Evolutionary conservation across 2,888 invertebrate genomes (phyloP).

Genomic region (Fragum sueziense): DNA sequence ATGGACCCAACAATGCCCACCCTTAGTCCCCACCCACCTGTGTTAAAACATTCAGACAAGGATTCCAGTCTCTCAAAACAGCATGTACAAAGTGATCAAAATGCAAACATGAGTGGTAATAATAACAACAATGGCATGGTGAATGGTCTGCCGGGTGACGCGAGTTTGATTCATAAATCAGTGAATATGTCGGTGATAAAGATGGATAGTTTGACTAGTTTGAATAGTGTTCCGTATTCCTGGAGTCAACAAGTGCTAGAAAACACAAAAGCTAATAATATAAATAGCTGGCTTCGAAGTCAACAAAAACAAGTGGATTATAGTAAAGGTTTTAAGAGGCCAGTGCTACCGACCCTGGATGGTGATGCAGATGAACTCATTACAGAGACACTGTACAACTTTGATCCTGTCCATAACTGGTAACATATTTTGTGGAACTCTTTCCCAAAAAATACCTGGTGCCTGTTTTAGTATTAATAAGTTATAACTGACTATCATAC

Average conservation of each 20-base stretch:
- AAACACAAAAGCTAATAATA: slow-evolving; percentile 68
- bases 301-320: slow-evolving; percentile 71
- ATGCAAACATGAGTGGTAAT: slow-evolving; percentile 33
- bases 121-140: slow-evolving; percentile 41
- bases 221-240: slow-evolving; percentile 40
- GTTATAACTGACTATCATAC: no score
- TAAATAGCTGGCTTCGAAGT: slow-evolving; percentile 74
- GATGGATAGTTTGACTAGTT: slow-evolving; percentile 42
- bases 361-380: slow-evolving; percentile 90
- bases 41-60: slow-evolving; percentile 69
- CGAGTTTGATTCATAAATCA: slow-evolving; percentile 60
- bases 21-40: slow-evolving; percentile 88
- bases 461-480: no score
- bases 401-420: slow-evolving; percentile 92
- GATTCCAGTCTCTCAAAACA: slow-evolving; percentile 46
- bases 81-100: slow-evolving; percentile 28
- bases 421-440: no score
- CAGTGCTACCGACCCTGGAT: slow-evolving; percentile 89
- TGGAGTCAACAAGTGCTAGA: slow-evolving; percentile 61
- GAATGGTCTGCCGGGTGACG: slow-evolving; percentile 51
- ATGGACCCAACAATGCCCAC: slow-evolving; percentile 88
- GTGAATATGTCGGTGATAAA: slow-evolving; percentile 52
- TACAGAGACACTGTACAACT: slow-evolving; percentile 88
- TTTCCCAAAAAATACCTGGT: no score
- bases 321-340: slow-evolving; percentile 86